phyloP scores from a whole-genome alignment of 2,113 vertebrate species.

The Melanerpes formicivorus region DNA sequence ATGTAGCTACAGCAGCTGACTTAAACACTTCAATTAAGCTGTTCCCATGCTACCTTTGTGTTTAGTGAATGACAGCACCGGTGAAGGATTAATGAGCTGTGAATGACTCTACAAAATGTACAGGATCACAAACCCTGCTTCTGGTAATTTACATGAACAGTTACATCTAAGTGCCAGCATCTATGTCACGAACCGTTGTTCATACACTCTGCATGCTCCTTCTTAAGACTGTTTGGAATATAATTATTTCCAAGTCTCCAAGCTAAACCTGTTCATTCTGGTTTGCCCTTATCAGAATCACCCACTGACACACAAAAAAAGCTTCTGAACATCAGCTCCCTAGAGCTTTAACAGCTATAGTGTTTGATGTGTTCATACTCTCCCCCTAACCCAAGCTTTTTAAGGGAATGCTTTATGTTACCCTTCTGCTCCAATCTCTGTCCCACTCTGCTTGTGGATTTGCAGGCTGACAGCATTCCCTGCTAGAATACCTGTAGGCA shows the following conservation, averaged over 20 bases:
- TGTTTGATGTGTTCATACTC: background rate
- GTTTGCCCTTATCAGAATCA: slow-evolving; percentile 28
- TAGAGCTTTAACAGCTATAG: slow-evolving; percentile 25
- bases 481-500: background rate
- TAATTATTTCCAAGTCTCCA: slow-evolving; percentile 30
- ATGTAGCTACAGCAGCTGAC: slow-evolving; percentile 22
- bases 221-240: slow-evolving; percentile 1
- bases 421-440: background rate
- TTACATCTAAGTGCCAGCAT: slow-evolving; percentile 30
- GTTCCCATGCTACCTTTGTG: slow-evolving; percentile 39
- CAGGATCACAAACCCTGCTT: slow-evolving; percentile 44
- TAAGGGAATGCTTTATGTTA: background rate
- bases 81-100: slow-evolving; percentile 60
- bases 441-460: background rate
- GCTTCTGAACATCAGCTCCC: background rate
- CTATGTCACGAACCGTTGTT: slow-evolving; percentile 36
- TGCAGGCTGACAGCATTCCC: background rate
- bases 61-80: slow-evolving; percentile 24
- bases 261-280: slow-evolving; percentile 34
- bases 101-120: slow-evolving; percentile 55
- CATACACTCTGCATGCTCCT: slow-evolving; percentile 8
- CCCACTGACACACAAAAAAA: background rate
- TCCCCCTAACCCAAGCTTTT: background rate
- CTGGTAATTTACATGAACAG: slow-evolving; percentile 58
- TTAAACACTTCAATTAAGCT: slow-evolving; percentile 45